Percentiles rank a stretch among this genome's conserved stretches.
phyloP scores from a whole-genome alignment of 2,797 vertebrate genomes.

The Micropoecilia bifurca region DNA sequence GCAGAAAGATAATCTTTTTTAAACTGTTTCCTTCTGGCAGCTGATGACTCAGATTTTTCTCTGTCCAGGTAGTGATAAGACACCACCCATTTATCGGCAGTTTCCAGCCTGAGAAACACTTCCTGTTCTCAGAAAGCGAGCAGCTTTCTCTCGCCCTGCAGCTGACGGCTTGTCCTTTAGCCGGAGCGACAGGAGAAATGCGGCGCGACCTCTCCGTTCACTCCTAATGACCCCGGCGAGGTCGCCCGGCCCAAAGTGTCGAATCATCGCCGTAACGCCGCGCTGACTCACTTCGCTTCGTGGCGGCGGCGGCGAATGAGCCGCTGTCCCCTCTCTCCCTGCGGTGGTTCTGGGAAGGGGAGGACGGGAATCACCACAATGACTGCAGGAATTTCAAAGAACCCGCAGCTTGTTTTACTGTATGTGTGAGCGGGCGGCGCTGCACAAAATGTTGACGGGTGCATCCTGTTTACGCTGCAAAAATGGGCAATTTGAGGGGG shows the following conservation, averaged over 20 bases:
- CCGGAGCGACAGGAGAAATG: neutral
- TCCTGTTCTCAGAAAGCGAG: constrained; percentile 60
- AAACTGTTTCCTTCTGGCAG: constrained; percentile 39
- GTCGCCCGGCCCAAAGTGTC: constrained; percentile 46
- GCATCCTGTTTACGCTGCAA: constrained; percentile 39
- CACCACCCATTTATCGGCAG: constrained; percentile 61
- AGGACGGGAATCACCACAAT: constrained; percentile 69
- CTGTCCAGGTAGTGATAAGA: constrained; percentile 50
- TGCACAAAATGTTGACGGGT: constrained; percentile 21
- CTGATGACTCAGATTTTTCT: constrained; percentile 29
- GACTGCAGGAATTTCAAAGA: constrained; percentile 73
- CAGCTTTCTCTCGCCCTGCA: constrained; percentile 13
- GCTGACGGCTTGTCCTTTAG: constrained; percentile 17
- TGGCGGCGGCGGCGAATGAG: constrained; percentile 53
- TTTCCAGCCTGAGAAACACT: constrained; percentile 36
- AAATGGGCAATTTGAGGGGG: constrained; percentile 10
- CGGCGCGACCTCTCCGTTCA: neutral
- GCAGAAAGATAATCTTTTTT: constrained; percentile 26
- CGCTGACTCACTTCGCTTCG: constrained; percentile 66
- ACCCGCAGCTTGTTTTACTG: constrained; percentile 61
- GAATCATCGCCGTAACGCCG: constrained; percentile 44
- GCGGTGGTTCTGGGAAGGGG: constrained; percentile 62
- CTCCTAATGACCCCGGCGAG: constrained; percentile 6
- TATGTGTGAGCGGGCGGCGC: constrained; percentile 16
- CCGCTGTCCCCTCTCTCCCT: constrained; percentile 43